Base-by-base conservation (phyloP, 2,113 vertebrate genomes). In the Gnathonemus echidnorhynchus region DNA sequence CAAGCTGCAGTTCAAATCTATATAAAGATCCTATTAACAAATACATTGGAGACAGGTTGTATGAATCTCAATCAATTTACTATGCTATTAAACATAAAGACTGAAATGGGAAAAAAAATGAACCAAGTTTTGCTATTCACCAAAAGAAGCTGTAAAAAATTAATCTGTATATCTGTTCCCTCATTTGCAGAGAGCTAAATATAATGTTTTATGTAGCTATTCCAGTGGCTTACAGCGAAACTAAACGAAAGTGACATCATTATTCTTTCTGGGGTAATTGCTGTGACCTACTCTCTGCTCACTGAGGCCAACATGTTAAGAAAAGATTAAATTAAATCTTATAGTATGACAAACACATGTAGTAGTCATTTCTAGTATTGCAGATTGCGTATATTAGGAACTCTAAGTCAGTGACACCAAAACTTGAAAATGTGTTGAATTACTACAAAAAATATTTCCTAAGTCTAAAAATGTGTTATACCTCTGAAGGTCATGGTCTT, bases 221-320 rank as follows among this genome's bases (percentile, higher is more conserved):
- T 80, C 6, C 83, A 85, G 83, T 85, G 83, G 15, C 45, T 48
- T 85, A 46, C 83, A 48, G 83, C 24, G 83, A 85, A 85, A 48
- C 45, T 45, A 85, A 85, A 85, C 45, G 83, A 85, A 85, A 85
- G 74, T 85, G 83, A 48, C 83, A 87, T 49, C 21, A 39, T 53
- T 87, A 35, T 53, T 87, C 49, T 87, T 87, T 87, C 49, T 87
- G 86, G 86, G 86, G n/a, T 52, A 87, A 85, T 85, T 85, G 83
- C 83, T 85, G 83, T 48, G 83, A 85, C 83, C 83, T 85, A 85
- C 83, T 48, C 86, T 87, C 86, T 87, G 24, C 24, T 87, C 49
- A 35, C 86, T 24, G 49, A 87, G 86, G 86, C 46, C 86, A 87
- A 87, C 86, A 87, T 52, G 49, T 52, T 52, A 87, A 49, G 46